Evolutionary conservation across 1,140 invertebrate genomes (phyloP).

Genomic region (Pemphigus obesinymphae): DNA sequence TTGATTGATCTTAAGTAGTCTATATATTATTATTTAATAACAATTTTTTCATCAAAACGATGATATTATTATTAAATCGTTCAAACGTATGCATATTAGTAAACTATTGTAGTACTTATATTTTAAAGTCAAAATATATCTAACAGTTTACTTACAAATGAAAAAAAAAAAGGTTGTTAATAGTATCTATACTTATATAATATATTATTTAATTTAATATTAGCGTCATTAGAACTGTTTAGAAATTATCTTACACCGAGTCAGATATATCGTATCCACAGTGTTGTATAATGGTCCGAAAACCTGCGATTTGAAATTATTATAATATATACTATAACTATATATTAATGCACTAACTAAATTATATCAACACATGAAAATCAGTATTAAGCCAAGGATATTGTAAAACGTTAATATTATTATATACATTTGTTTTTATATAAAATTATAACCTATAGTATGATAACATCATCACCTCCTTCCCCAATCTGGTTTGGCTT

Average conservation of each 20-base stretch:
- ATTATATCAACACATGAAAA: not conserved
- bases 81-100: not conserved
- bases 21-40: not conserved
- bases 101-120: not conserved
- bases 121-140: not conserved
- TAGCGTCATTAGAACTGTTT: too few relatives aligned
- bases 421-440: not conserved
- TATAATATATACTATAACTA: not conserved
- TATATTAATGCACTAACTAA: not conserved
- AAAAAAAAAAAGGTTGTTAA: not conserved
- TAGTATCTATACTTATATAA: too few relatives aligned
- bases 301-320: not conserved
- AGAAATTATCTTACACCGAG: too few relatives aligned
- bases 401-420: not conserved
- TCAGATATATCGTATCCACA: too few relatives aligned
- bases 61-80: not conserved
- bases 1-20: not conserved
- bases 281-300: not conserved
- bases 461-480: not conserved
- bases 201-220: too few relatives aligned
- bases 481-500: not conserved
- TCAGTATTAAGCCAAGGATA: not conserved
- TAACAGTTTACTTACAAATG: not conserved
- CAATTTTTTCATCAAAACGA: not conserved
- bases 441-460: not conserved